These are phyloP conservation scores for Allophyes oxyacanthae DNA, from an alignment of 2,888 invertebrate genomes.

Conservation along the genomic window DNA sequence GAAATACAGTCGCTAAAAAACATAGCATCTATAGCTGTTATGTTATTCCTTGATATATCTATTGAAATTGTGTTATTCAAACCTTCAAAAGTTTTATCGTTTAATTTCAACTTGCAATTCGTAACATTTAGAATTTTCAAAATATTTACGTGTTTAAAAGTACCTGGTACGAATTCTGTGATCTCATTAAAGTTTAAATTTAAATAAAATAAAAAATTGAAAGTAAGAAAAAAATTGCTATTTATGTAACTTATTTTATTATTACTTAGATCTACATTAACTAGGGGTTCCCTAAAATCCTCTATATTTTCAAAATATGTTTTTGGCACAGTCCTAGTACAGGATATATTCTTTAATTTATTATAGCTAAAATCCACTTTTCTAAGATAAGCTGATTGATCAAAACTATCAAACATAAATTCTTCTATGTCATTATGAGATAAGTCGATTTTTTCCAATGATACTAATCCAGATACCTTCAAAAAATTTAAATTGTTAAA, in stretches of 20 bases:
- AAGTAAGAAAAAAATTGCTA: constrained; percentile 4
- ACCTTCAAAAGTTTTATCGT: constrained; percentile 13
- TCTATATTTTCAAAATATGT: neutral
- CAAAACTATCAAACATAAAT: constrained; percentile 12
- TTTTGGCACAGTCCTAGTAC: neutral
- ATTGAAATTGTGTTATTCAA: constrained; percentile 8
- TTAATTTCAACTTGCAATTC: constrained; percentile 21
- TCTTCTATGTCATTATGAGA: constrained; percentile 35
- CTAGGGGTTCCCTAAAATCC: neutral
- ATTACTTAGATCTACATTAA: constrained; percentile 14
- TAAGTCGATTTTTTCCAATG: constrained; percentile 26
- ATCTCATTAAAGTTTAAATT: constrained; percentile 24
- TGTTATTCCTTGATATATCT: constrained; percentile 22
- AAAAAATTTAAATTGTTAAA: constrained; percentile 25
- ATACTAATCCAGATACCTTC: constrained; percentile 5
- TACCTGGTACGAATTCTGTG: constrained; percentile 1
- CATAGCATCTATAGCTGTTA: neutral
- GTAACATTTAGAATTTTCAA: constrained; percentile 11
- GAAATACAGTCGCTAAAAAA: constrained; percentile 3
- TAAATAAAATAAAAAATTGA: constrained; percentile 22
- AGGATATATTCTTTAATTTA: constrained; percentile 17
- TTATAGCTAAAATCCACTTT: constrained; percentile 35
- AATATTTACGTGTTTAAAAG: constrained; percentile 16
- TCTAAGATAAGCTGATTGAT: neutral
- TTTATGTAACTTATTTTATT: constrained; percentile 25